phyloP scores from a whole-genome alignment of 2,888 invertebrate genomes.

The Mythimna impura region DNA sequence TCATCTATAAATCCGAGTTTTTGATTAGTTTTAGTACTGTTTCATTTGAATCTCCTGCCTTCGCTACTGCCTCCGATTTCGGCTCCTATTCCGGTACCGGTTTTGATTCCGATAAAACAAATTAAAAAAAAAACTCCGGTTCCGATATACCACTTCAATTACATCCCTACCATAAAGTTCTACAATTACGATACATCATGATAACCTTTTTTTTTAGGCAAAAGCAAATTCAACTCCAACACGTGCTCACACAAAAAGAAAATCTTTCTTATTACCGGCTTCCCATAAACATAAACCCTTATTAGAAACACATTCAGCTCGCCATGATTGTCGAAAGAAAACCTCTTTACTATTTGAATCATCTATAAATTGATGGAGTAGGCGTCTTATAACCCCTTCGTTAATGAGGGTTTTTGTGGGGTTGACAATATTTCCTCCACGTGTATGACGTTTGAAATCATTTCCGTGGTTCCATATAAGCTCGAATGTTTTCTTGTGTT shows the following conservation, averaged over 20 bases:
- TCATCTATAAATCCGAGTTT: no score
- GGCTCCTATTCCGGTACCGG: no score
- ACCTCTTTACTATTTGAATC: background rate
- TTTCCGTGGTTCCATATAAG: background rate
- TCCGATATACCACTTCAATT: no score
- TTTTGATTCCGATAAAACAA: no score
- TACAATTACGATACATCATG: no score
- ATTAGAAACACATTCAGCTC: conserved; percentile 1
- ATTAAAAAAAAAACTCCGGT: no score
- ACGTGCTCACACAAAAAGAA: background rate
- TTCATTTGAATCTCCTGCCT: no score
- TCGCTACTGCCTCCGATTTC: no score
- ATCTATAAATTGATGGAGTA: background rate
- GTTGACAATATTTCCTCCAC: background rate
- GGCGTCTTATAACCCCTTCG: background rate
- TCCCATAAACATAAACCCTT: conserved; percentile 22
- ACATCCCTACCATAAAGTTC: background rate
- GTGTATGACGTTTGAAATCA: background rate
- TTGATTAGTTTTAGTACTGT: no score
- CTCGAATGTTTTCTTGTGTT: background rate
- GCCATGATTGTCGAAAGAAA: conserved; percentile 6
- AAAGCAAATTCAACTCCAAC: background rate
- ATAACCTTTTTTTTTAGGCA: background rate
- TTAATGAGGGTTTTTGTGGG: background rate
- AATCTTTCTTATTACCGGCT: background rate